Conservation (phyloP, 2,888 invertebrate genomes). For the Cremastinae sp. region DNA sequence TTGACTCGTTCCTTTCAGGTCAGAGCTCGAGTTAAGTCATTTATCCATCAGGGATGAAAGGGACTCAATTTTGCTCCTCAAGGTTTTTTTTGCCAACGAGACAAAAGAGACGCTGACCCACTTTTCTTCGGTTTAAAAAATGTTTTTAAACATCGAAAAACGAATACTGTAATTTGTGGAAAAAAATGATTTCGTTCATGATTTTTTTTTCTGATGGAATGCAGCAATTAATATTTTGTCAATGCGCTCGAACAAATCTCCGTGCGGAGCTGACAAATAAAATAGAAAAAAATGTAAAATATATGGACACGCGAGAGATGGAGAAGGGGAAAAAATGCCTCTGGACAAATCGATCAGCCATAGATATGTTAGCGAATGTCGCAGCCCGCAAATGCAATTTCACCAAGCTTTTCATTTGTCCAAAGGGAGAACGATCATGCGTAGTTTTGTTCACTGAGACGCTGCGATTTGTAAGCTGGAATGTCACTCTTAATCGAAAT, state of each 20-base stretch:
- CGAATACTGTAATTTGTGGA: constrained; percentile 17
- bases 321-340: constrained; percentile 33
- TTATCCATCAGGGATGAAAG: constrained; percentile 53
- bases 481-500: no score
- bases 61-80: not conserved
- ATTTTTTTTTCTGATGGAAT: constrained; percentile 18
- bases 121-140: not conserved
- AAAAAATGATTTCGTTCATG: constrained; percentile 10
- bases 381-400: constrained; percentile 56
- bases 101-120: constrained; percentile 16
- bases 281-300: constrained; percentile 49
- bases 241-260: constrained; percentile 24
- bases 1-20: constrained; percentile 20
- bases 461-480: no score
- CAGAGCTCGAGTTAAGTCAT: constrained; percentile 8
- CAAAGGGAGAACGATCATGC: not conserved
- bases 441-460: no score
- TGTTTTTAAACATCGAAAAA: constrained; percentile 1
- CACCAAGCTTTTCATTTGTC: constrained; percentile 61
- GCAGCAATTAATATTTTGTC: constrained; percentile 48
- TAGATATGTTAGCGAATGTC: constrained; percentile 61
- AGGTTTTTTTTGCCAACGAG: not conserved
- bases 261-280: constrained; percentile 17
- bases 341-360: constrained; percentile 62
- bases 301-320: constrained; percentile 12